A percentile compares a stretch with the other conserved stretches of the same genome.
Evolutionary conservation across 2,888 invertebrate genomes (phyloP).

Genomic region (Gisinianus flammeolus): DNA sequence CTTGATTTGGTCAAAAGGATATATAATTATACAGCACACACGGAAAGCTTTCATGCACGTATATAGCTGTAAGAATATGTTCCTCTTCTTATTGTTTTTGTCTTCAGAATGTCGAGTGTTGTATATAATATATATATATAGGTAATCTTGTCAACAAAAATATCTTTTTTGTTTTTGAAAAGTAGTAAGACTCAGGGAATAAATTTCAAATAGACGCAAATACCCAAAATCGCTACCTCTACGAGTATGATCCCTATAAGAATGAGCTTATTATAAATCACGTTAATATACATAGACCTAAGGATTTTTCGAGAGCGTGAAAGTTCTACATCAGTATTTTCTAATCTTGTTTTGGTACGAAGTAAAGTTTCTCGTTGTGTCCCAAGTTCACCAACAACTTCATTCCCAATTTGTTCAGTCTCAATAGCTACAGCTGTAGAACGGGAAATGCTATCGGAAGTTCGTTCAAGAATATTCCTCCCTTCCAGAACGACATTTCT

Average conservation of each 20-base stretch:
- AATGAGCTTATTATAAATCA: slow-evolving; percentile 77
- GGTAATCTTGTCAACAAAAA: no score
- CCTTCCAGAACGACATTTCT: slow-evolving; percentile 68
- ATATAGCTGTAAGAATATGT: no score
- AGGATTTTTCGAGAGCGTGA: slow-evolving; percentile 71
- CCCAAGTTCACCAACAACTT: slow-evolving; percentile 76
- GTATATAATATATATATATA: no score
- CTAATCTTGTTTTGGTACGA: slow-evolving; percentile 69
- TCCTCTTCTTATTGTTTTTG: no score
- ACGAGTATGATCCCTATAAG: slow-evolving; percentile 75
- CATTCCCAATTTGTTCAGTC: slow-evolving; percentile 79
- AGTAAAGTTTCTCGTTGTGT: slow-evolving; percentile 77
- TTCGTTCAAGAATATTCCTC: slow-evolving; percentile 67
- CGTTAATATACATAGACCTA: slow-evolving; percentile 71
- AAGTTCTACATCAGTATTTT: slow-evolving; percentile 74
- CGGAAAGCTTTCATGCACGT: no score
- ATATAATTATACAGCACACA: no score
- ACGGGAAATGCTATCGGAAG: slow-evolving; percentile 70
- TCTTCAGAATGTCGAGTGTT: no score
- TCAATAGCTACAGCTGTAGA: slow-evolving; percentile 77
- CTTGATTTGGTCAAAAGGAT: no score
- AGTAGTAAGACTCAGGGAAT: no score
- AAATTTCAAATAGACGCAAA: slow-evolving; percentile 71
- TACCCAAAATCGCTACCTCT: slow-evolving; percentile 71
- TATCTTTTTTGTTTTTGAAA: no score